Conservation (phyloP, 2,888 invertebrate genomes). For the Oxyscelio sp. region DNA sequence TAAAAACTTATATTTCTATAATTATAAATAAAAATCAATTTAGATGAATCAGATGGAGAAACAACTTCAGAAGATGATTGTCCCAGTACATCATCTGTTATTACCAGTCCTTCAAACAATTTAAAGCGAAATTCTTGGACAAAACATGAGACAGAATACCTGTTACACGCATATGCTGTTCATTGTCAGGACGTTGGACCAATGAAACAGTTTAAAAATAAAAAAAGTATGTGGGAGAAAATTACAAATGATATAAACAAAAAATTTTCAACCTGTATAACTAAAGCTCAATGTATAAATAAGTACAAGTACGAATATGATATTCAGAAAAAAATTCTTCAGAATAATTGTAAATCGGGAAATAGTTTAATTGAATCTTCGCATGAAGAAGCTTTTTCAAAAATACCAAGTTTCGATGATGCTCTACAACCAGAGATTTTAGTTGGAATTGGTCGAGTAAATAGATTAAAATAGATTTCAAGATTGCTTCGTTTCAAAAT, state of each 20-base stretch:
- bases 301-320: slow-evolving; percentile 21
- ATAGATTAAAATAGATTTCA: no score
- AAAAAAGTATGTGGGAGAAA: slow-evolving; percentile 20
- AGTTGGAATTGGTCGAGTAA: slow-evolving; percentile 17
- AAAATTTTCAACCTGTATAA: slow-evolving; percentile 1
- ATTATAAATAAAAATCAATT: no score
- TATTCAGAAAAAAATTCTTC: background rate
- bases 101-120: no score
- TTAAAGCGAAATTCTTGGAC: no score
- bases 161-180: background rate
- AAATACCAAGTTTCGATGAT: slow-evolving; percentile 3
- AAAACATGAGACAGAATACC: background rate
- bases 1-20: no score
- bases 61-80: no score
- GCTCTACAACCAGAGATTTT: slow-evolving; percentile 7
- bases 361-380: background rate
- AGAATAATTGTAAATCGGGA: background rate
- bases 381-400: background rate
- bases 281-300: background rate
- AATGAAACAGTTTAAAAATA: background rate
- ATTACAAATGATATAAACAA: background rate
- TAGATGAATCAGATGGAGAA: no score
- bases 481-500: no score
- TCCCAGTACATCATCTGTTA: no score
- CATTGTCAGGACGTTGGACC: slow-evolving; percentile 13